Evolutionary conservation across 1,140 invertebrate genomes (phyloP).

Genomic region (Hyposmocoma kahamanoa): DNA sequence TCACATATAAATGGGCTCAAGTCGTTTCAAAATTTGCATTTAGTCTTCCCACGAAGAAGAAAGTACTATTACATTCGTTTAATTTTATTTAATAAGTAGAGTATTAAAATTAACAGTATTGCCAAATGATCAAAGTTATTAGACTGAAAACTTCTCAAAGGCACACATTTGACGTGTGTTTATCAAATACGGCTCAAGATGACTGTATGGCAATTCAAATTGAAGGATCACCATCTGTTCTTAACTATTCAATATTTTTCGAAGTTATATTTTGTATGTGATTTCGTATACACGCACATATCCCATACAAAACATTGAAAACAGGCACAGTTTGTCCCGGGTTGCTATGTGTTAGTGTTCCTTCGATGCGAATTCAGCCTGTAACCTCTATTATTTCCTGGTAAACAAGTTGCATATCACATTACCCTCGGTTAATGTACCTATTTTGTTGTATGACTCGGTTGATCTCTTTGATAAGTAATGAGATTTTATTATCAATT

Average conservation of each 20-base stretch:
- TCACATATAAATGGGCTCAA: slow-evolving; percentile 25
- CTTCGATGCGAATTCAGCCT: no score
- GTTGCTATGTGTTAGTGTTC: no score
- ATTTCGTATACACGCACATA: no score
- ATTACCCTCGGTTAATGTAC: slow-evolving; percentile 11
- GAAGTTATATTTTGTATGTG: no score
- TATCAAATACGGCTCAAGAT: no score
- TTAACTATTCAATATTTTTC: no score
- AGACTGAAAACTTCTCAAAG: slow-evolving; percentile 65
- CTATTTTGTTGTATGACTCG: slow-evolving; percentile 37
- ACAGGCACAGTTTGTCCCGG: no score
- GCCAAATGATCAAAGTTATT: slow-evolving; percentile 69
- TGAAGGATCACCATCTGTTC: no score
- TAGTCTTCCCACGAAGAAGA: slow-evolving; percentile 59
- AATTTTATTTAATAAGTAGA: slow-evolving; percentile 47
- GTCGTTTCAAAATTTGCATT: slow-evolving; percentile 33
- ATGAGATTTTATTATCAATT: slow-evolving; percentile 41
- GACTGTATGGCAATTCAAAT: no score
- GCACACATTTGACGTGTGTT: no score
- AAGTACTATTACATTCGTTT: slow-evolving; percentile 46
- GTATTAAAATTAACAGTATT: slow-evolving; percentile 59
- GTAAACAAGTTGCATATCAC: slow-evolving; percentile 55
- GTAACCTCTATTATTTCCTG: slow-evolving; percentile 6
- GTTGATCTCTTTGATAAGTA: slow-evolving; percentile 62
- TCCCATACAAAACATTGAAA: no score